Conservation (phyloP, 2,797 vertebrate genomes). For the Eulemur mongoz region DNA sequence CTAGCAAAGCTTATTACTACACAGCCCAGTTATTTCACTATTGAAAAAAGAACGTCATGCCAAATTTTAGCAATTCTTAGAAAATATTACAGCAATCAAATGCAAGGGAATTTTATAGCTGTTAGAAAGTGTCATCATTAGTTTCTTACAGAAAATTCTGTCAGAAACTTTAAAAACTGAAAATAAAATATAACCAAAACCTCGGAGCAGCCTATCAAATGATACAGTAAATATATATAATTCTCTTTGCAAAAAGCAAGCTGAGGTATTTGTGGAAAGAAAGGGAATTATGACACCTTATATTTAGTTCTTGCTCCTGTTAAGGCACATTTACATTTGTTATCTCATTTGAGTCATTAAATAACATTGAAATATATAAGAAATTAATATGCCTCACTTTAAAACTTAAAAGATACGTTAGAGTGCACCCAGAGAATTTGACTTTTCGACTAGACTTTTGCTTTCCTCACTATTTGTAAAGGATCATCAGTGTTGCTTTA, state of each 20-base stretch:
- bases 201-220: not conserved
- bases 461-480: not conserved
- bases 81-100: slow-evolving; percentile 40
- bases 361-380: not conserved
- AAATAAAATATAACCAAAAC: slow-evolving; percentile 44
- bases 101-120: not conserved
- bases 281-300: not conserved
- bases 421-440: not conserved
- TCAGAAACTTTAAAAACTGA: slow-evolving; percentile 17
- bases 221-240: not conserved
- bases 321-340: not conserved
- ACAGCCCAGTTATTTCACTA: slow-evolving; percentile 13
- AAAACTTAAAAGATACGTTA: not conserved
- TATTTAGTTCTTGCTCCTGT: not conserved
- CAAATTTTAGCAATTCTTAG: slow-evolving; percentile 36
- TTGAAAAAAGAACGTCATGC: not conserved
- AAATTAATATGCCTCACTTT: not conserved
- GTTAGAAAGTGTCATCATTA: slow-evolving; percentile 14
- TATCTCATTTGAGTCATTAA: not conserved
- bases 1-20: not conserved
- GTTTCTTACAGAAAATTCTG: slow-evolving; percentile 7
- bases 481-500: not conserved
- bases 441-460: not conserved
- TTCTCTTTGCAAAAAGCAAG: not conserved
- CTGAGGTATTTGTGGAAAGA: not conserved